Base-by-base conservation (phyloP, 2,888 invertebrate genomes). In the Graphium colonna region DNA sequence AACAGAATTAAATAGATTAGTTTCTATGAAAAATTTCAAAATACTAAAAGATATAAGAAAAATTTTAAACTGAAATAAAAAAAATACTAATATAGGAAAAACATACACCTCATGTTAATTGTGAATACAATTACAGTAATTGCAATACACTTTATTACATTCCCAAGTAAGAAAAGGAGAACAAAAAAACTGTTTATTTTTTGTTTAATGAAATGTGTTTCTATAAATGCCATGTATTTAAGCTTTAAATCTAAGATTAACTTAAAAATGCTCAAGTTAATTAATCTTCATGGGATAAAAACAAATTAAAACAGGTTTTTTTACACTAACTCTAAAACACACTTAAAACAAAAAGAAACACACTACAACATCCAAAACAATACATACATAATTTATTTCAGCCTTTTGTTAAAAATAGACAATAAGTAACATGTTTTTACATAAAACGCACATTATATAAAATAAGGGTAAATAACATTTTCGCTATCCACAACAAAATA, bases 351-450 rank as follows among this genome's bases (percentile, higher is more conserved):
- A 47, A 44, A 41, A 39, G 4, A 46, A 26, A 21, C 39, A 40
- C 41, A 28, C 41, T n/a, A 43, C 17, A n/a, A 31, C 44, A 39
- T 39, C 18, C 39, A 28, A 43, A 31, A 40, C 48, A 53, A 39
- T 39, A 44, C 28, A 43, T 16, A 43, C 8, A n/a, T n/a, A n/a
- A n/a, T n/a, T n/a, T n/a, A n/a, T 8, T 36, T 53, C 53, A 53
- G 53, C 48, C 53, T 53, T 52, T 44, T 31, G 9, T 26, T 52
- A 17, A 18, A 8, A 38, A 10, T 16, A 43, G 17, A 47, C 12
- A 39, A 52, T 26, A 12, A 44, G 45, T 31, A 39, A 17, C 36
- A 40, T 40, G 28, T n/a, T n/a, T n/a, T n/a, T n/a, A n/a, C n/a
- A 45, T 39, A 31, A 31, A 28, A 31, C 9, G 28, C 26, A 51